phyloP scores from a whole-genome alignment of 2,888 invertebrate species.

The Melangyna quadrimaculata region DNA sequence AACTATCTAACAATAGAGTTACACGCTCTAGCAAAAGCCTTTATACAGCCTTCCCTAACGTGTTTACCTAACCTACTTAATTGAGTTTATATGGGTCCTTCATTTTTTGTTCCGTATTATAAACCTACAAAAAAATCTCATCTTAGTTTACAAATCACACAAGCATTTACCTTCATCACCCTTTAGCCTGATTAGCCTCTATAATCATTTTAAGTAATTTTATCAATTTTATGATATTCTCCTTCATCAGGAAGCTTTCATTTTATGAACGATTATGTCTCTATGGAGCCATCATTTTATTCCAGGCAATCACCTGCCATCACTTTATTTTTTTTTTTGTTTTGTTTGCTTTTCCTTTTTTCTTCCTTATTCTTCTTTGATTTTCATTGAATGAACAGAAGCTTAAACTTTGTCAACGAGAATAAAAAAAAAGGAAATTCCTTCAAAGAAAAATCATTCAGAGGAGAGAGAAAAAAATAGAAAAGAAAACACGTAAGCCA shows the following conservation, averaged over 20 bases:
- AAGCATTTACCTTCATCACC: background rate
- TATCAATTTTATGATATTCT: conserved; percentile 8
- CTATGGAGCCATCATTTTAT: conserved; percentile 18
- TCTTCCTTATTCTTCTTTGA: background rate
- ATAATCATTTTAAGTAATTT: conserved; percentile 11
- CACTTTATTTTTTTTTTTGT: conserved; percentile 11
- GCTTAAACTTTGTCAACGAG: conserved; percentile 36
- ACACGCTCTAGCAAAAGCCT: no score
- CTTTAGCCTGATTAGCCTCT: background rate
- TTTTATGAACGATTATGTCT: conserved; percentile 28
- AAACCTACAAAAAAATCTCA: background rate
- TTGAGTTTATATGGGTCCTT: background rate
- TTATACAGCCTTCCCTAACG: no score
- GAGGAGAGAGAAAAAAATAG: conserved; percentile 10
- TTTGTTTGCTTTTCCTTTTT: background rate
- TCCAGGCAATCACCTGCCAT: conserved; percentile 34
- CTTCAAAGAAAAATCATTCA: conserved; percentile 55
- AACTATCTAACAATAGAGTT: no score
- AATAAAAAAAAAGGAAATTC: conserved; percentile 27
- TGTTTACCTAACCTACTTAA: no score
- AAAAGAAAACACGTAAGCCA: background rate
- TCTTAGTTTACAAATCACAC: background rate
- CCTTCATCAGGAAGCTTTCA: background rate
- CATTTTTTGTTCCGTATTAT: background rate
- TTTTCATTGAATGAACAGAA: conserved; percentile 36